Evolutionary conservation across 2,888 invertebrate species (phyloP), one percentile per base, ranked within the genome.

Genomic region (Serrognathus titanus): DNA sequence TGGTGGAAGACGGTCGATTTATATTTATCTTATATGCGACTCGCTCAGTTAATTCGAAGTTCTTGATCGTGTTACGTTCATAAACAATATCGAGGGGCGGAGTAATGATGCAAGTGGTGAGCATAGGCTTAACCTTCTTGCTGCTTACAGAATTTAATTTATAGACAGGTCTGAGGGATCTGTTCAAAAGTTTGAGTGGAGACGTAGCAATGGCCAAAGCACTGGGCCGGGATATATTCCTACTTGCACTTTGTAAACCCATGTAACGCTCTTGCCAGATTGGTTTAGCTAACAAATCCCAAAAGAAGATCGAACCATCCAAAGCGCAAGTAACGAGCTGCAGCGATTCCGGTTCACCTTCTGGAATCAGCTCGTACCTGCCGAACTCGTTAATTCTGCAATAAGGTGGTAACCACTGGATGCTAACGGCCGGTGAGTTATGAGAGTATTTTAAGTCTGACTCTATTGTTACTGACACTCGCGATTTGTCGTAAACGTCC

Each of bases 241-340:
- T 77, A 65, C 78, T 80, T 1, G 41, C 54, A 10, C 48, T 31
- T 16, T 54, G 39, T 11, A 53, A 39, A 24, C 48, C 40, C 13
- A 38, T 47, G 31, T 58, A 53, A 4, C 54, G 41, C 10, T n/a
- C 43, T 12, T 16, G 43, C 4, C 38, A 16, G 6, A 62, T 63
- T 1, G 74, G 73, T 60, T 72, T 74, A 55, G 79, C 78, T 60
- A 85, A 83, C 49, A 90, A 75, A 76, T 88, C 85, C 90, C 90
- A 91, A 69, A 89, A 83, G 39, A 85, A 79, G 47, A 90, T 78
- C 1, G 77, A 81, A 1, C 90, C 90, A 71, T 90, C 90, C 60
- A 83, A 79, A 20, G 87, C 82, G 31, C 83, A 80, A 1, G 88
- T 85, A 2, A 85, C 72, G 69, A 90, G 87, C 67, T 87, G 88